Base-by-base conservation (phyloP, 1,140 invertebrate species). In the Ceratitis capitata region DNA sequence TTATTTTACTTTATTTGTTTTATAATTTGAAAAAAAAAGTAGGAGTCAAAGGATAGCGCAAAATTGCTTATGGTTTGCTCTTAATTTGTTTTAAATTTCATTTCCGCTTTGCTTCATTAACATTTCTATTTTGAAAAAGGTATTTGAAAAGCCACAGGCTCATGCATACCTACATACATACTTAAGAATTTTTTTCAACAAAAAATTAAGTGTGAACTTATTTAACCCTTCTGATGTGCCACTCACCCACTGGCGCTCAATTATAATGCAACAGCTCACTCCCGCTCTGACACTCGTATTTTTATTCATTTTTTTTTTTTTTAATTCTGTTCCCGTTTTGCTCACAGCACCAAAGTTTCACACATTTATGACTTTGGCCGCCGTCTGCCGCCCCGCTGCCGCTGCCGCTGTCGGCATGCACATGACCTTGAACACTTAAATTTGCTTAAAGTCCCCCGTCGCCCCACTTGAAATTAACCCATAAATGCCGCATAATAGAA, bases 381-480 rank as follows among this genome's bases (percentile, higher is more conserved):
- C 9, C 29, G 45, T 47, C 45, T 5, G 5, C 45, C 5, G 5
- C 45, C 5, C 45, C 45, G 45, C 51, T 14, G 69, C 39, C 45
- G 69, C 23, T 3, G 35, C 32, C 16, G 7, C 23, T 78, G 69
- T 9, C 32, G 69, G 39, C 45, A 78, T 39, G 69, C 69, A 78
- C 69, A 78, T 78, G 69, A 78, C 69, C 69, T 78, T 83, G 53
- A 83, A 83, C 51, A 83, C 47, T 83, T 83, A 83, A n/a, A 53
- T 53, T 83, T 53, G 82, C 35, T 23, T 83, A 47, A 26, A 83
- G 69, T n/a, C n/a, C 16, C 69, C 69, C 69, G 69, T 39, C 69
- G 39, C 9, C 39, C 45, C 45, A 45, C 69, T 78, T 45, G 42
- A n/a, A 35, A 42, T 78, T 78, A 78, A 78, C 69, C 42, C 23